These are phyloP conservation scores for Chrysomela aeneicollis DNA, from an alignment of 2,888 invertebrate genomes.

Conservation along the genomic window DNA sequence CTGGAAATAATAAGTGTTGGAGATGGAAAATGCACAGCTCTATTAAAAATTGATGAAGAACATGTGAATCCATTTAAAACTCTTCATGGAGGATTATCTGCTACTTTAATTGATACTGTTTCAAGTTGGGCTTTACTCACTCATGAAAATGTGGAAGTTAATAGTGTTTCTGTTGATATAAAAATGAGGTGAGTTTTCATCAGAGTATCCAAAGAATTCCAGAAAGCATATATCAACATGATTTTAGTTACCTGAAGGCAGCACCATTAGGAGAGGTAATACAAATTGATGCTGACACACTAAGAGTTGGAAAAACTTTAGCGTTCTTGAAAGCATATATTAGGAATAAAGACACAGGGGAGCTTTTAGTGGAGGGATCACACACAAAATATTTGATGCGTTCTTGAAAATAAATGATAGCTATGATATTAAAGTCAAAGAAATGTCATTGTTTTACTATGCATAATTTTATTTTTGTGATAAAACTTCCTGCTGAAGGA, in stretches of 20 bases:
- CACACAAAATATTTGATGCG: conserved; percentile 76
- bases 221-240: background rate
- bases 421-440: too few relatives aligned
- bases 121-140: conserved; percentile 80
- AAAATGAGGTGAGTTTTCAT: conserved; percentile 73
- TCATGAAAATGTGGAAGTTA: conserved; percentile 63
- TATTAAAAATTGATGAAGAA: conserved; percentile 76
- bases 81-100: conserved; percentile 87
- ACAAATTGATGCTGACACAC: conserved; percentile 78
- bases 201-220: background rate
- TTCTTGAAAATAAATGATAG: background rate
- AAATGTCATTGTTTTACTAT: too few relatives aligned
- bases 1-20: background rate
- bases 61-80: conserved; percentile 78
- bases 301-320: conserved; percentile 78
- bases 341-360: conserved; percentile 75
- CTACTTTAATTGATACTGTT: conserved; percentile 78
- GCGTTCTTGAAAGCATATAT: conserved; percentile 86
- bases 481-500: too few relatives aligned
- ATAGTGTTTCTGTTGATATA: conserved; percentile 86
- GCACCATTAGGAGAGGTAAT: conserved; percentile 82
- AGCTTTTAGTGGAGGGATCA: conserved; percentile 78
- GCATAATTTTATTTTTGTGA: too few relatives aligned
- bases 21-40: conserved; percentile 76
- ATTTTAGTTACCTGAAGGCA: conserved; percentile 69